A percentile compares a stretch with the other conserved stretches of the same genome.
These are phyloP conservation scores for Thamnophis sirtalis DNA, from an alignment of 2,113 vertebrate species.

Conservation along the genomic window DNA sequence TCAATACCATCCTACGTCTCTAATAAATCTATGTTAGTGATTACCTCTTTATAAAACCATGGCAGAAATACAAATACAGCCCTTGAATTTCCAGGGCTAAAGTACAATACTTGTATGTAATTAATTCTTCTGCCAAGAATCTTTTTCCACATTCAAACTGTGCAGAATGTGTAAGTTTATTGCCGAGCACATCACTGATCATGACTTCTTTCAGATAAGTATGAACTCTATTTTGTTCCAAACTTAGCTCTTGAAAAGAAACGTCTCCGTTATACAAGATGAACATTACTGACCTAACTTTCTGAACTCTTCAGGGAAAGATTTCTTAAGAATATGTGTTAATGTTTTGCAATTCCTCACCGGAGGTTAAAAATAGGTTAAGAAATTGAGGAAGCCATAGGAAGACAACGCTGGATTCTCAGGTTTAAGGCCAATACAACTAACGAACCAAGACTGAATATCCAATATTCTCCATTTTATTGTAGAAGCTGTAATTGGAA, in stretches of 20 bases:
- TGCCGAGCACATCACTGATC: background rate
- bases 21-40: background rate
- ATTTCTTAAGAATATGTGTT: background rate
- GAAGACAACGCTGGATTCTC: background rate
- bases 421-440: background rate
- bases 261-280: background rate
- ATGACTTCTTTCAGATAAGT: background rate
- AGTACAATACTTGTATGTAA: background rate
- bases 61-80: background rate
- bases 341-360: background rate
- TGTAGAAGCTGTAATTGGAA: background rate
- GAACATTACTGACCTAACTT: background rate
- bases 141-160: background rate
- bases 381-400: background rate
- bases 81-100: background rate
- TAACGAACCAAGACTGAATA: background rate
- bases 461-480: background rate
- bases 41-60: background rate
- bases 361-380: background rate
- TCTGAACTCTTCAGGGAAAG: background rate
- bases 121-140: background rate
- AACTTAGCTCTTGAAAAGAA: constrained; percentile 14
- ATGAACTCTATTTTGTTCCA: constrained; percentile 16
- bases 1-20: background rate
- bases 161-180: background rate